phyloP scores from a whole-genome alignment of 2,888 invertebrate species.

The Phorcus lineatus region DNA sequence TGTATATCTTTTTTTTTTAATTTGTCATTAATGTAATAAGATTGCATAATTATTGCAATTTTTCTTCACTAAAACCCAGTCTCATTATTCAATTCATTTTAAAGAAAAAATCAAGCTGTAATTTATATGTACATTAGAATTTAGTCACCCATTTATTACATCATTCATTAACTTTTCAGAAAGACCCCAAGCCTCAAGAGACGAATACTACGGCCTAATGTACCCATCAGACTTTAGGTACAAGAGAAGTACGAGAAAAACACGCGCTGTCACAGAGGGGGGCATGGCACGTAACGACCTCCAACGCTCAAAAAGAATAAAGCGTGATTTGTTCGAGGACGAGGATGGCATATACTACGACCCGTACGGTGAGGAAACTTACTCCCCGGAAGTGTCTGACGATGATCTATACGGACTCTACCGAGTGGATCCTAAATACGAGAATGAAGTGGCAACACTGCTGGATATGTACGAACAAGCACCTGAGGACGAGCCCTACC shows the following conservation, averaged over 20 bases:
- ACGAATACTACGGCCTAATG: too few relatives aligned
- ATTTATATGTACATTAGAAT: too few relatives aligned
- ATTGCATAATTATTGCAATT: too few relatives aligned
- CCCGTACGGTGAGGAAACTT: not conserved
- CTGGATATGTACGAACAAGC: constrained; percentile 31
- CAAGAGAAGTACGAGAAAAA: not conserved
- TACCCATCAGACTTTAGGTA: not conserved
- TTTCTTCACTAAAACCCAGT: too few relatives aligned
- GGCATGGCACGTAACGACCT: constrained; percentile 23
- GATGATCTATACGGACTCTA: constrained; percentile 17
- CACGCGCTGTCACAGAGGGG: constrained; percentile 4
- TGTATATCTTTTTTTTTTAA: too few relatives aligned
- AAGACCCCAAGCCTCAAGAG: too few relatives aligned
- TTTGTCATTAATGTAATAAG: too few relatives aligned
- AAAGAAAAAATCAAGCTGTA: too few relatives aligned
- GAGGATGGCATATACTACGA: constrained; percentile 27
- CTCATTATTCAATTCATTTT: too few relatives aligned
- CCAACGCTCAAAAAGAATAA: constrained; percentile 38
- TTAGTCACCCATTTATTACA: too few relatives aligned
- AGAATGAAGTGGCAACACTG: constrained; percentile 30
- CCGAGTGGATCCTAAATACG: constrained; percentile 12
- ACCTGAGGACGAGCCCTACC: constrained; percentile 2
- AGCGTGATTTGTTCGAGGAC: constrained; percentile 43
- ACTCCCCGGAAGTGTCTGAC: not conserved
- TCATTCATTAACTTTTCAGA: too few relatives aligned